Evolutionary conservation across 2,797 vertebrate species (phyloP).

Genomic region (Sebastes variabilis): DNA sequence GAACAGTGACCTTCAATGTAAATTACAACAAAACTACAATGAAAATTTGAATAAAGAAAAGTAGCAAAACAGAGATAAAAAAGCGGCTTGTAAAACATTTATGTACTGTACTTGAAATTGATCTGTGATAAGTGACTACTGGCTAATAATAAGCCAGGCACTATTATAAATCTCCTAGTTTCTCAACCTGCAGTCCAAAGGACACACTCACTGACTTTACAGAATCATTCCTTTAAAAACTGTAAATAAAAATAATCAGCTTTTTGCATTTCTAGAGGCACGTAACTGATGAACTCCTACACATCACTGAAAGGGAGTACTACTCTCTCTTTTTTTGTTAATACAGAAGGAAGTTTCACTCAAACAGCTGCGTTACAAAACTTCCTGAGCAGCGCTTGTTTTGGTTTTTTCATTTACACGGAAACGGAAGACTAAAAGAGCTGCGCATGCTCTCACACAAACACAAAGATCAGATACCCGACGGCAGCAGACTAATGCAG

Average conservation of each 20-base stretch:
- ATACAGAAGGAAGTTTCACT: neutral
- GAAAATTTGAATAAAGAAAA: neutral
- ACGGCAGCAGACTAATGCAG: neutral
- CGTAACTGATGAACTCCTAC: neutral
- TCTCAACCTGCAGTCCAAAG: neutral
- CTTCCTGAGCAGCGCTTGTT: neutral
- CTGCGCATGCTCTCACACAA: neutral
- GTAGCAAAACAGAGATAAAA: neutral
- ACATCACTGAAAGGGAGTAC: neutral
- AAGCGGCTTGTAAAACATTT: neutral
- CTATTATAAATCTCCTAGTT: neutral
- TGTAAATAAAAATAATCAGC: neutral
- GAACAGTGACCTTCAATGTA: neutral
- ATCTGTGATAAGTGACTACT: neutral
- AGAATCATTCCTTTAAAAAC: neutral
- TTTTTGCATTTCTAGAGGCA: neutral
- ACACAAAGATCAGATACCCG: neutral
- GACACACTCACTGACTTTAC: neutral
- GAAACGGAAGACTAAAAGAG: neutral
- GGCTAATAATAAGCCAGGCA: neutral
- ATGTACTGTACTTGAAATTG: neutral
- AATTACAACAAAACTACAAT: neutral
- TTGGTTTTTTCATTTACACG: neutral
- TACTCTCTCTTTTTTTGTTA: rapidly evolving
- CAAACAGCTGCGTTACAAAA: neutral